Evolutionary conservation across 2,888 invertebrate species (phyloP), one percentile per base, ranked within the genome.

Genomic region (Microctonus hyperodae): DNA sequence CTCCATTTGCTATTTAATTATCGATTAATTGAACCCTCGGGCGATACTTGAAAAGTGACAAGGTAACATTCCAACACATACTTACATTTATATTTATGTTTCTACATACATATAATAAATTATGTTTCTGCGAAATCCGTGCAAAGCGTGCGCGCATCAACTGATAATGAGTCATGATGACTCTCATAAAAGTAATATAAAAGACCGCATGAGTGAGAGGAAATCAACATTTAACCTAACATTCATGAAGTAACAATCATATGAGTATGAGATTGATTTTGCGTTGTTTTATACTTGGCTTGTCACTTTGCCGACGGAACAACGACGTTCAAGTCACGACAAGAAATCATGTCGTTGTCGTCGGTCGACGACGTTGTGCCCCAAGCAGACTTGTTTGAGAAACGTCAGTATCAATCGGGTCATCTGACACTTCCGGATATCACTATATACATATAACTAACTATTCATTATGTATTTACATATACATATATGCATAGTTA

Each of bases 381-480:
- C 20, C 6, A 44, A 16, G 16, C 37, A 37, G n/a, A 44, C 3
- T 44, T 44, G 3, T 16, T 44, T 44, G 44, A 44, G 16, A 44
- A 44, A 44, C 44, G 44, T 44, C 44, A 16, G 44, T 44, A 44
- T 44, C 44, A 44, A 44, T 16, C 16, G 44, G 44, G 44, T 51
- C 51, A 51, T 51, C 22, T 51, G 25, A 51, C 25, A 25, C 51
- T 25, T 51, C 25, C 51, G 51, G 23, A 51, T 51, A 51, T 51
- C 51, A 51, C 51, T 25, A 23, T 50, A 48, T 22, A 23, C 25
- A 44, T 23, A 51, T 22, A n/a, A n/a, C n/a, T n/a, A n/a, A n/a
- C n/a, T n/a, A n/a, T n/a, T n/a, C n/a, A n/a, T n/a, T n/a, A n/a
- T n/a, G n/a, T n/a, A n/a, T n/a, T n/a, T n/a, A n/a, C n/a, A n/a